Conservation (phyloP, 1,140 invertebrate genomes). For the Drosophila pseudoobscura region DNA sequence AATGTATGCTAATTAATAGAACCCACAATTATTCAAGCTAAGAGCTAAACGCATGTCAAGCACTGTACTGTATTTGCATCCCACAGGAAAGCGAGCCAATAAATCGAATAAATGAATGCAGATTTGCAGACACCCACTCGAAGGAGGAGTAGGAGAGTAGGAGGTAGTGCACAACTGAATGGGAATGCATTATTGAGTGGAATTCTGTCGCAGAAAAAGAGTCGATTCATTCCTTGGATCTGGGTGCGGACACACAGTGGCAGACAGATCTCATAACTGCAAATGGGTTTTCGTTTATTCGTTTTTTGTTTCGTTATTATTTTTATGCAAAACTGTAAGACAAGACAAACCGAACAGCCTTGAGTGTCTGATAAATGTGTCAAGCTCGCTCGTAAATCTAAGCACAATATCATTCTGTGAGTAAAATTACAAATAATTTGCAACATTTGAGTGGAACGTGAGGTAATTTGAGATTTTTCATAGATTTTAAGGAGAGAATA, state of each 20-base stretch:
- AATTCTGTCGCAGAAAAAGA: slow-evolving; percentile 15
- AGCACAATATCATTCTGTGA: slow-evolving; percentile 8
- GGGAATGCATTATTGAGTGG: slow-evolving; percentile 27
- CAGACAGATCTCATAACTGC: slow-evolving; percentile 39
- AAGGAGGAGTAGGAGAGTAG: background rate
- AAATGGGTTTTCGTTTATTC: slow-evolving; percentile 33
- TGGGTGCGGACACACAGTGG: slow-evolving; percentile 37
- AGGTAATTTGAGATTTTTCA: slow-evolving; percentile 5
- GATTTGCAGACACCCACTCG: slow-evolving; percentile 14
- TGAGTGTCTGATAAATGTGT: slow-evolving; percentile 43
- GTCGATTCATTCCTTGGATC: slow-evolving; percentile 29
- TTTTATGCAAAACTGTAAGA: slow-evolving; percentile 40
- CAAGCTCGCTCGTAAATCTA: slow-evolving; percentile 40
- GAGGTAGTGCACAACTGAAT: slow-evolving; percentile 5
- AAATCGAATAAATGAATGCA: slow-evolving; percentile 27
- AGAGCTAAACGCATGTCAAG: background rate
- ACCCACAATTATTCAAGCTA: slow-evolving; percentile 45
- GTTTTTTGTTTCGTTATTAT: slow-evolving; percentile 19
- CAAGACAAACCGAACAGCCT: slow-evolving; percentile 21
- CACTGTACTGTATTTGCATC: background rate
- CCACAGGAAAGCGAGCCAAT: background rate
- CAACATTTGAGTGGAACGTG: slow-evolving; percentile 22
- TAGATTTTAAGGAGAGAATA: background rate
- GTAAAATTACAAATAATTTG: slow-evolving; percentile 29
- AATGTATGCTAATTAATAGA: slow-evolving; percentile 54